Evolutionary conservation across 2,888 invertebrate genomes (phyloP).

Genomic region (Cephus nigrinus): DNA sequence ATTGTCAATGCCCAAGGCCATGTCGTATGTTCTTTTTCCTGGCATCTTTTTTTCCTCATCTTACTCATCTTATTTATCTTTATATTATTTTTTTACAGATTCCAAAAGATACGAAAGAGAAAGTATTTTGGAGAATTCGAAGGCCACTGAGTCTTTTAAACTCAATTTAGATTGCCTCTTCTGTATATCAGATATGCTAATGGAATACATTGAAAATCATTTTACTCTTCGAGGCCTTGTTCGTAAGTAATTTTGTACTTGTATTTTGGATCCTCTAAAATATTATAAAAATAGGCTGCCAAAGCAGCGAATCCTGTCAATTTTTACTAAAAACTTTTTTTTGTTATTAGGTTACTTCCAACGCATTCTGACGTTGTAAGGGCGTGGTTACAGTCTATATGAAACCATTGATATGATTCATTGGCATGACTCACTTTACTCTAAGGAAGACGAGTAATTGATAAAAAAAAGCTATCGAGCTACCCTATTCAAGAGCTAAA

Average conservation of each 20-base stretch:
- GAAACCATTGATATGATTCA: conserved; percentile 38
- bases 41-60: not conserved
- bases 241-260: not conserved
- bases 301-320: not conserved
- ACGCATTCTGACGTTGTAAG: not conserved
- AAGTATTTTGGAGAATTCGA: not conserved
- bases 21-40: not conserved
- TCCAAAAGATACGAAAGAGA: not conserved
- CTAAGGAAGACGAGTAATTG: not conserved
- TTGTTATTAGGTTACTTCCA: not conserved
- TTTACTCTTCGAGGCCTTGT: not conserved
- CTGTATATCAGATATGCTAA: not conserved
- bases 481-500: not conserved
- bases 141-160: not conserved
- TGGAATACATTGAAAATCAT: not conserved
- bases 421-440: conserved; percentile 38
- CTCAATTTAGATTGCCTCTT: not conserved
- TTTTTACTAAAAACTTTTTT: not conserved
- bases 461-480: not conserved
- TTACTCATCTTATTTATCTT: not conserved
- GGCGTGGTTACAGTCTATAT: not conserved
- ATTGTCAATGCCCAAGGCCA: conserved; percentile 8
- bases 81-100: not conserved
- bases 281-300: not conserved
- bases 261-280: not conserved